Percentiles rank a stretch among this genome's conserved stretches.
Evolutionary conservation across 2,113 vertebrate species (phyloP).

Genomic region (Corvus moneduloides): DNA sequence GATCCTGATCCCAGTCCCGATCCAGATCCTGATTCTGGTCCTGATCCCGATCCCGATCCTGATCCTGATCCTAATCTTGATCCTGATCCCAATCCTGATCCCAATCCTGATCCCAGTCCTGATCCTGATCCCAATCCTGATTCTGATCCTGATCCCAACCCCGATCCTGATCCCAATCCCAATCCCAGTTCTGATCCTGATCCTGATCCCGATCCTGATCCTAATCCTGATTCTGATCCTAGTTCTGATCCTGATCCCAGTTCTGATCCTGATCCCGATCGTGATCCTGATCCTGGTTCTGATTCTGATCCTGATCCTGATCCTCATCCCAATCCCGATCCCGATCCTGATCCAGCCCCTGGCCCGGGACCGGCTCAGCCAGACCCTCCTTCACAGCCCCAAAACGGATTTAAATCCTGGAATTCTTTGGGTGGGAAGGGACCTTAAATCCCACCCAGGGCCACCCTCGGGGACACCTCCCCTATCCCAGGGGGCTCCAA

Average conservation of each 20-base stretch:
- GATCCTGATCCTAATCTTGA: fast-evolving
- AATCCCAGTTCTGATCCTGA: no score
- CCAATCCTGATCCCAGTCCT: neutral
- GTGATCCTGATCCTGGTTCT: neutral
- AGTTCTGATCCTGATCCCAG: neutral
- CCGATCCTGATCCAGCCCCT: no score
- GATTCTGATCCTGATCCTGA: no score
- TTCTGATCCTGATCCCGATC: neutral
- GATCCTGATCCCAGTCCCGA: neutral
- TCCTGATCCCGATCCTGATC: no score
- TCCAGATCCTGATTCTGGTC: fast-evolving
- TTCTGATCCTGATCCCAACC: neutral
- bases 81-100: neutral
- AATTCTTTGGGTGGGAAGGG: neutral
- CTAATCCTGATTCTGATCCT: neutral
- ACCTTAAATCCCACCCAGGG: neutral
- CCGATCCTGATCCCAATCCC: neutral
- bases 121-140: neutral
- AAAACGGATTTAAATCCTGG: neutral
- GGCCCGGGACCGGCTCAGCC: neutral
- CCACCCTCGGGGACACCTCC: neutral
- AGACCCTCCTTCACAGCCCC: neutral
- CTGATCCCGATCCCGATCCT: neutral
- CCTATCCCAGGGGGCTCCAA: neutral
- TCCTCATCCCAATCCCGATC: no score